phyloP scores from a whole-genome alignment of 2,888 invertebrate genomes.

The Drosophila atroscutellata region DNA sequence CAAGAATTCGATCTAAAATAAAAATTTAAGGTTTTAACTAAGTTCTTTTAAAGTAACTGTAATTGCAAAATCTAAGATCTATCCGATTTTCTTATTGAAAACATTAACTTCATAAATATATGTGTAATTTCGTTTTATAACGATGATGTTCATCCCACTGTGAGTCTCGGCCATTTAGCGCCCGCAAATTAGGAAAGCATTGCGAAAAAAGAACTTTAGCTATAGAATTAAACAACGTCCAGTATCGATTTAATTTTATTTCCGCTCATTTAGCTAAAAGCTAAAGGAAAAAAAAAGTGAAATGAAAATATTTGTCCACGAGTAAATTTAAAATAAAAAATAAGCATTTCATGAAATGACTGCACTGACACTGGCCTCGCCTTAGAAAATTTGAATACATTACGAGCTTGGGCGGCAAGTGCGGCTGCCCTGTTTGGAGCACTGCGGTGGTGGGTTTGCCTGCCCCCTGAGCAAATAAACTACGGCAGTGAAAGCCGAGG shows the following conservation, averaged over 20 bases:
- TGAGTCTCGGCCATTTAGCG: constrained; percentile 38
- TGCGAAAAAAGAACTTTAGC: constrained; percentile 56
- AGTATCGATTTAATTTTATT: constrained; percentile 84
- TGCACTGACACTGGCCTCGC: constrained; percentile 79
- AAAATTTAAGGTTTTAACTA: background rate
- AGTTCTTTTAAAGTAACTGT: background rate
- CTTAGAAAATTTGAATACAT: constrained; percentile 81
- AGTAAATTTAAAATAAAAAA: constrained; percentile 74
- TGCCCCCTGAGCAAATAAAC: constrained; percentile 69
- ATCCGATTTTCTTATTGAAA: background rate
- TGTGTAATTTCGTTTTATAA: constrained; percentile 4
- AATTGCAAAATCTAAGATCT: background rate
- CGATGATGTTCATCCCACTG: constrained; percentile 31
- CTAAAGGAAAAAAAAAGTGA: constrained; percentile 48
- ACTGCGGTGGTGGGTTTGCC: constrained; percentile 29
- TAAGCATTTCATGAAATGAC: constrained; percentile 77
- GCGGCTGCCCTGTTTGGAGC: constrained; percentile 24
- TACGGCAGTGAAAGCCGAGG: constrained; percentile 15
- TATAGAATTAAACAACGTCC: constrained; percentile 67
- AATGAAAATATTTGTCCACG: constrained; percentile 83
- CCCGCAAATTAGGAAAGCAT: constrained; percentile 46
- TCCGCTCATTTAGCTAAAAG: constrained; percentile 83
- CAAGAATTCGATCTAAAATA: background rate
- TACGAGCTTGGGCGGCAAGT: constrained; percentile 50
- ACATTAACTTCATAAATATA: background rate